Evolutionary conservation across 1,140 invertebrate genomes (phyloP), one percentile per base, ranked within the genome.

Genomic region (Pseudoatta argentina): DNA sequence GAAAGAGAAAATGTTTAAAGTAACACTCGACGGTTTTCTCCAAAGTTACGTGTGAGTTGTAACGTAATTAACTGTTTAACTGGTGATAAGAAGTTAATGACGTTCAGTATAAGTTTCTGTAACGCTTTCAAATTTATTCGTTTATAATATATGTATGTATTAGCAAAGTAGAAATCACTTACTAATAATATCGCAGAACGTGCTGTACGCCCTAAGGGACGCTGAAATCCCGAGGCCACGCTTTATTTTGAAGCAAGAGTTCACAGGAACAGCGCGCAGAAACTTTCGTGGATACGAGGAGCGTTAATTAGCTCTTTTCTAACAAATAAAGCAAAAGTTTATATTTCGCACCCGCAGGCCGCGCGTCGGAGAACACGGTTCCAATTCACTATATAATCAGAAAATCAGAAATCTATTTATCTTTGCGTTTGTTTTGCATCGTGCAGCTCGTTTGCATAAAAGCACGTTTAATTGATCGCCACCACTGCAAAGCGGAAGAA

Each of bases 391-490:
- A 3, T 72, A 5, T 72, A 82, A 59, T 48, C 67, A 59, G 64
- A 72, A 72, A 82, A 82, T 82, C 39, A 34, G 34, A 27, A 59
- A 27, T 39, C 39, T 59, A 57, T 34, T 71, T 59, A 44, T 72
- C 61, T 12, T 27, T 8, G 34, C 18, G 69, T 73, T 61, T 73
- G 69, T 82, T 82, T 61, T 44, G 53, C 69, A 55, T 72, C 34
- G 34, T 48, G 44, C 76, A 21, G 39, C 39, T 51, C 21, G 51
- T 59, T 69, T 34, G 53, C 79, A 61, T 57, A 48, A 73, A 82
- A 61, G 79, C 67, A 57, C 79, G 44, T 34, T 82, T 82, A 82
- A 82, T 82, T 73, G 79, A 82, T 82, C 34, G 24, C 78, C 67
- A 69, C 78, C 64, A 24, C 3, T 24, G 51, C 18, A 4, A 39